phyloP scores from a whole-genome alignment of 2,888 invertebrate species.

The Xylocampa areola region DNA sequence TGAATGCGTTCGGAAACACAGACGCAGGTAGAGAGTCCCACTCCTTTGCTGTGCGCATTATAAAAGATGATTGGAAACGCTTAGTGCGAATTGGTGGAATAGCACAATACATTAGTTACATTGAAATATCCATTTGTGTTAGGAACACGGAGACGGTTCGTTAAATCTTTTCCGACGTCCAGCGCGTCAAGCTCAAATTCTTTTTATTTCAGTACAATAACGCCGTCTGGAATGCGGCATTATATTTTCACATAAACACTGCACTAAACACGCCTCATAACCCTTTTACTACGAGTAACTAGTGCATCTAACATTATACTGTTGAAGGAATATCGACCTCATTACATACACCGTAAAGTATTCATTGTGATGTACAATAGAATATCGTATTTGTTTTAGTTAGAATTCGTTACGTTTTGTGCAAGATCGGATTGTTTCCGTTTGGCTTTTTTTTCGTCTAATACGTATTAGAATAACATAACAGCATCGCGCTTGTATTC shows the following conservation, averaged over 20 bases:
- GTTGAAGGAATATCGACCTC: slow-evolving; percentile 3
- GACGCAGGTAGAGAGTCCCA: too few species aligned
- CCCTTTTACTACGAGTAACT: slow-evolving; percentile 37
- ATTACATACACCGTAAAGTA: background rate
- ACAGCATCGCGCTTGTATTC: too few species aligned
- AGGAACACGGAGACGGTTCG: too few species aligned
- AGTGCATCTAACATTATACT: slow-evolving; percentile 25
- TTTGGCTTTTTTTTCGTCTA: slow-evolving; percentile 40
- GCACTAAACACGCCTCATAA: slow-evolving; percentile 48
- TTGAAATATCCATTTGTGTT: too few species aligned
- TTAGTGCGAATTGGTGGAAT: too few species aligned
- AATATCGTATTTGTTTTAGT: slow-evolving; percentile 22
- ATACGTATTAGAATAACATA: too few species aligned
- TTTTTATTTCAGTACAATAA: slow-evolving; percentile 18
- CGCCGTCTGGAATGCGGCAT: slow-evolving; percentile 39
- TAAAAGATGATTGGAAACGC: too few species aligned
- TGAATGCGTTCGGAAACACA: too few species aligned
- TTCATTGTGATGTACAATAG: background rate
- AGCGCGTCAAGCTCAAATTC: slow-evolving; percentile 1
- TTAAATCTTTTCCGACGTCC: slow-evolving; percentile 15
- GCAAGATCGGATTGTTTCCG: slow-evolving; percentile 41
- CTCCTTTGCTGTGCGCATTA: too few species aligned
- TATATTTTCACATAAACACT: slow-evolving; percentile 49
- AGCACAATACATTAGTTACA: too few species aligned
- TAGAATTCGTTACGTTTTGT: slow-evolving; percentile 38